Percentiles rank a stretch among this genome's conserved stretches.
Conservation (phyloP, 2,797 vertebrate species). For the Acomys russatus region DNA sequence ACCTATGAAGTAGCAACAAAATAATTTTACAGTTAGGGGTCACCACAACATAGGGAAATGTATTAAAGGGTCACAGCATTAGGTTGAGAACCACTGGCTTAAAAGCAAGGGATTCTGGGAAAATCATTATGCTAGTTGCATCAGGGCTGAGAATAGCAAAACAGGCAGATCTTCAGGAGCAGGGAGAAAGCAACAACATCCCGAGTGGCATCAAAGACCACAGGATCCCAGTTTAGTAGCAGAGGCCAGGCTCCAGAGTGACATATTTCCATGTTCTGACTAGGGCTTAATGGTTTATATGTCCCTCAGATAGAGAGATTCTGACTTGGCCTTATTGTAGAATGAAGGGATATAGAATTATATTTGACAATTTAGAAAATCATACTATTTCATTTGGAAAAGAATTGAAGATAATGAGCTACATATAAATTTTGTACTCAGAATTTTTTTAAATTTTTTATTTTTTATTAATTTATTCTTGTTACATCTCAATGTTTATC, state of each 20-base stretch:
- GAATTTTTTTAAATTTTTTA: no score
- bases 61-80: not conserved
- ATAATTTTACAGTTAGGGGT: not conserved
- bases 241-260: not conserved
- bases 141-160: not conserved
- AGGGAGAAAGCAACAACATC: not conserved
- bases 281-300: not conserved
- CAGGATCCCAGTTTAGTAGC: not conserved
- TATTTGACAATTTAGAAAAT: not conserved
- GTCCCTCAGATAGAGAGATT: not conserved
- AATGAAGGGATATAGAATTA: not conserved
- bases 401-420: not conserved
- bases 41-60: not conserved
- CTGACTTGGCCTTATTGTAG: not conserved
- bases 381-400: not conserved
- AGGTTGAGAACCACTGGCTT: not conserved
- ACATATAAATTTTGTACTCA: slow-evolving; percentile 13
- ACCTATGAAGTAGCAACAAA: not conserved
- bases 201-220: not conserved
- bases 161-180: not conserved
- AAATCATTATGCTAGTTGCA: not conserved
- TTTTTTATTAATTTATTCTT: no score
- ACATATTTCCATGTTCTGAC: not conserved
- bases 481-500: no score
- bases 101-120: not conserved